These are phyloP conservation scores for Chaetodon auriga DNA, from an alignment of 2,113 vertebrate species.

Conservation along the genomic window DNA sequence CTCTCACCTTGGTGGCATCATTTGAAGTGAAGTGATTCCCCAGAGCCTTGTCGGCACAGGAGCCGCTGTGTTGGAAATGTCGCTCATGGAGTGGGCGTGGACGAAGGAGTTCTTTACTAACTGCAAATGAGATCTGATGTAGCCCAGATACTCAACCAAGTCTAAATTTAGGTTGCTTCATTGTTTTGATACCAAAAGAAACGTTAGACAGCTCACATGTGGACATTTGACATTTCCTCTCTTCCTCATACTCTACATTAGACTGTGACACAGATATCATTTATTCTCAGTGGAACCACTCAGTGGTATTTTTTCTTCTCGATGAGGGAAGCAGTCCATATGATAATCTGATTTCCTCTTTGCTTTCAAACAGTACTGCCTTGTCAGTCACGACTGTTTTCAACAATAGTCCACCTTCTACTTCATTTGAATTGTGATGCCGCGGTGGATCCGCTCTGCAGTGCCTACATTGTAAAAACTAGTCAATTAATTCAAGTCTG, in stretches of 20 bases:
- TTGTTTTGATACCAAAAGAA: constrained; percentile 51
- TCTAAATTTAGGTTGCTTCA: constrained; percentile 62
- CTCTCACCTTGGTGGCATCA: constrained; percentile 39
- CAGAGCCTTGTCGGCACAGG: constrained; percentile 39
- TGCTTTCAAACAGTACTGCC: neutral
- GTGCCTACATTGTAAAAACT: neutral
- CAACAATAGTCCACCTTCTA: neutral
- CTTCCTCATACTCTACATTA: neutral
- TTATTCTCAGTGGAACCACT: neutral
- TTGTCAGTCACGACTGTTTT: constrained; percentile 6
- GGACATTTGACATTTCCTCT: neutral
- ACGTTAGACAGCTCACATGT: constrained; percentile 17
- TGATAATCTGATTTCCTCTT: neutral
- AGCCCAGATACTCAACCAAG: constrained; percentile 51
- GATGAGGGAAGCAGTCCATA: neutral
- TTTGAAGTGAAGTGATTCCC: constrained; percentile 58
- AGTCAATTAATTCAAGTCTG: too few species aligned
- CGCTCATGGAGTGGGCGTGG: constrained; percentile 34
- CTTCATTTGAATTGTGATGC: neutral
- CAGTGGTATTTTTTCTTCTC: neutral
- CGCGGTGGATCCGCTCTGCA: neutral
- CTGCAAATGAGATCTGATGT: constrained; percentile 57
- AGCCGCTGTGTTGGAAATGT: constrained; percentile 57
- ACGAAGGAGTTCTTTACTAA: constrained; percentile 37
- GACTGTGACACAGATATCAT: neutral